A percentile compares a stretch with the other conserved stretches of the same genome.
These are phyloP conservation scores for Plebejus anna DNA, from an alignment of 2,888 invertebrate genomes.

Conservation along the genomic window DNA sequence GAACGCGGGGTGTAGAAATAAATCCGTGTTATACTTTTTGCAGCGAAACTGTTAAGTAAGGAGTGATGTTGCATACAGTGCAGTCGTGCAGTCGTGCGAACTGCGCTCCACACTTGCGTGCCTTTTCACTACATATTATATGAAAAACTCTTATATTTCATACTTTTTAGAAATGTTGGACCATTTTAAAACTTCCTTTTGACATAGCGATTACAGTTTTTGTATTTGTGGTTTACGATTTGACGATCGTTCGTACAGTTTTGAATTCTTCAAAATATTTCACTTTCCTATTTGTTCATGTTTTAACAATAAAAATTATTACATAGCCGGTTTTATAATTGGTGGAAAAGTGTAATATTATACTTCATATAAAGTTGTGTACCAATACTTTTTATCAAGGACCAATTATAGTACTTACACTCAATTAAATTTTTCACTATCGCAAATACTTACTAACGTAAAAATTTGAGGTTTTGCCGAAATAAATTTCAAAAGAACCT, in stretches of 20 bases:
- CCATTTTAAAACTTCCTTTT: neutral
- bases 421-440: no score
- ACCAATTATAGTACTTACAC: no score
- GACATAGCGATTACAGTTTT: neutral
- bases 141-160: constrained; percentile 5
- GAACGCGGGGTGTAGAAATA: constrained; percentile 34
- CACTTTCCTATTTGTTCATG: neutral
- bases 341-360: no score
- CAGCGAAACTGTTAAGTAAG: constrained; percentile 35
- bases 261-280: neutral
- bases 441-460: neutral
- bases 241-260: neutral
- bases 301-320: no score
- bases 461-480: neutral
- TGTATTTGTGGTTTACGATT: neutral
- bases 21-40: constrained; percentile 37
- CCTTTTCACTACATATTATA: constrained; percentile 23
- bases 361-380: no score
- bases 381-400: no score
- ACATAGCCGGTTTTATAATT: no score
- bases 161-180: constrained; percentile 24
- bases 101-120: constrained; percentile 27
- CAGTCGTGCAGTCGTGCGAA: constrained; percentile 30
- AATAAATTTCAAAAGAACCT: neutral
- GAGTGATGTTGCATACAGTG: constrained; percentile 33